Evolutionary conservation across 2,888 invertebrate species (phyloP), one percentile per base, ranked within the genome.

Genomic region (Hybos culiciformis): DNA sequence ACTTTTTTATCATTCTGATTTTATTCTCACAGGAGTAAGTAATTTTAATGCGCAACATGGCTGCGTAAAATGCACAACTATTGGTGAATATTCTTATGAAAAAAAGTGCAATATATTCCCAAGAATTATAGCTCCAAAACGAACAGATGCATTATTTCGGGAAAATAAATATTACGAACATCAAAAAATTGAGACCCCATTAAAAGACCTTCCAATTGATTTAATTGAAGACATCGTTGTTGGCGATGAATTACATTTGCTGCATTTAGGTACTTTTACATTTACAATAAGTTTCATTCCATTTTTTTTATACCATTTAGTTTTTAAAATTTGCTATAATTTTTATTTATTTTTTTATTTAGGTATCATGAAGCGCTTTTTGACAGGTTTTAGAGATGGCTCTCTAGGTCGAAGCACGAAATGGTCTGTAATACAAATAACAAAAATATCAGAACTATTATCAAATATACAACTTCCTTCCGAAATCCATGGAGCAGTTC

Each of bases 141-240:
- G 37, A 14, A 37, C 37, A 9, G 19, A 23, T 12, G 15, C 14
- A 37, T 24, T 8, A 4, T 37, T 37, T 24, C 37, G 24, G 3
- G 17, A 15, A 3, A 9, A 24, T 17, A 23, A 14, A 11, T 23
- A 37, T 15, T 15, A 24, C 23, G 37, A 37, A n/a, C 37, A 46
- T 21, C 42, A 40, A 9, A 40, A 40, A 32, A 21, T 21, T 12
- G 21, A n/a, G 3, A 32, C 40, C 20, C 40, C 40, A 15, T 40
- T 37, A 40, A 14, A 23, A 40, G 41, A 48, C 21, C 41, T 55
- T 7, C 48, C 50, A n/a, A 48, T 54, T 12, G 37, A 54, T 44
- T 51, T 53, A 50, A 37, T 54, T 11, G 34, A 50, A 41, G 52
- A 48, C 42, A 49, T 54, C 43, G 45, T 49, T 18, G 46, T 52